Evolutionary conservation across 2,797 vertebrate genomes (phyloP).

Genomic region (Nyctalus aviator): DNA sequence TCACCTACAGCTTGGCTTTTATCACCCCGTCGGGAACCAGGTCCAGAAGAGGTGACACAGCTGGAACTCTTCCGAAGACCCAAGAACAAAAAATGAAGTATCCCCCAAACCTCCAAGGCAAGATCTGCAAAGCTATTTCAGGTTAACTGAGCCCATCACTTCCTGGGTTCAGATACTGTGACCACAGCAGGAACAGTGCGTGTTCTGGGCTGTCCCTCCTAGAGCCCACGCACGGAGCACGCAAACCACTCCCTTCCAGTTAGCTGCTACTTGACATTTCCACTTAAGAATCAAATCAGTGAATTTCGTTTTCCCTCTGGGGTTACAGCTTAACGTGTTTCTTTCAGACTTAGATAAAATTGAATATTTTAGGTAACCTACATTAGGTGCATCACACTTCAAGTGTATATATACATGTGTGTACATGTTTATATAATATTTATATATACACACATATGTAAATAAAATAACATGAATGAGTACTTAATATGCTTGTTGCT

Average conservation of each 20-base stretch:
- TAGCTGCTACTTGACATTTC: neutral
- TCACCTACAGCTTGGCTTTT: neutral
- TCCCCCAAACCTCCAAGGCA: neutral
- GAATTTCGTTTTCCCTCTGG: neutral
- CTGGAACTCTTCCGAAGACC: conserved; percentile 10
- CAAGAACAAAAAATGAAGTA: neutral
- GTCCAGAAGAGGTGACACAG: neutral
- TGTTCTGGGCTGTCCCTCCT: neutral
- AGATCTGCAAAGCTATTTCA: neutral
- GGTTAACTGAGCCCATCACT: neutral
- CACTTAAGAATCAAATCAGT: conserved; percentile 14
- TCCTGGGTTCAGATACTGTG: neutral
- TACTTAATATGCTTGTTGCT: neutral
- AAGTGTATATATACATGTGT: neutral
- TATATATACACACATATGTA: neutral
- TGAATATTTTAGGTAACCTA: conserved; percentile 1
- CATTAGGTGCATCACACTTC: neutral
- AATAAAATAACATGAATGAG: neutral
- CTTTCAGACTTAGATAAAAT: conserved; percentile 19
- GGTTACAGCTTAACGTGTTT: neutral
- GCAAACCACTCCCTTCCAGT: neutral
- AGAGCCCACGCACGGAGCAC: neutral
- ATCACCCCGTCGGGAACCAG: neutral
- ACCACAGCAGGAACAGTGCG: neutral
- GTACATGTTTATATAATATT: neutral